Conservation (phyloP, 2,113 vertebrate species). For the Seriola aureovittata region DNA sequence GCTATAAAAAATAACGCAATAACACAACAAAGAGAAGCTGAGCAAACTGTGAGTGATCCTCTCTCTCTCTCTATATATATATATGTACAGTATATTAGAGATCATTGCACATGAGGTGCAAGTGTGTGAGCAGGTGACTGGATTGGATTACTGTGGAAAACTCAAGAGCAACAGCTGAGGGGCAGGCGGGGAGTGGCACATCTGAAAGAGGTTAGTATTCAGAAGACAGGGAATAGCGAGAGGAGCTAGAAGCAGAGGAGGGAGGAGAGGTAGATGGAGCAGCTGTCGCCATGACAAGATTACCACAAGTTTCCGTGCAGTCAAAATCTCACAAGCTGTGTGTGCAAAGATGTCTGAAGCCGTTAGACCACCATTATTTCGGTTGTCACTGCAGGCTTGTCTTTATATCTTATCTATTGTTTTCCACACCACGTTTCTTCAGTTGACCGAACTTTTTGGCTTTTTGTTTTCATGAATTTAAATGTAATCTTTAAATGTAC, state of each 20-base stretch:
- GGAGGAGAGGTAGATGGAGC: slow-evolving; percentile 45
- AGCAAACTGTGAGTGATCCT: background rate
- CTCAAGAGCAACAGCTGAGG: background rate
- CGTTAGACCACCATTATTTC: slow-evolving; percentile 10
- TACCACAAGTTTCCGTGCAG: slow-evolving; percentile 49
- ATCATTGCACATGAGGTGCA: background rate
- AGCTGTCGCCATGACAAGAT: slow-evolving; percentile 53
- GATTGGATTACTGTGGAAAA: background rate
- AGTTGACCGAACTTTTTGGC: background rate
- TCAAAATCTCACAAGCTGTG: slow-evolving; percentile 55
- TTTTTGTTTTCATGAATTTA: background rate
- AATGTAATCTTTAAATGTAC: background rate
- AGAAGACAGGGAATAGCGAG: background rate
- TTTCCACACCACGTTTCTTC: slow-evolving; percentile 2
- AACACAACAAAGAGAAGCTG: background rate
- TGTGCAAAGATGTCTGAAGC: slow-evolving; percentile 37
- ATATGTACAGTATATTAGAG: too few species aligned
- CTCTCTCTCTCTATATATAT: too few species aligned
- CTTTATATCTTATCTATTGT: slow-evolving; percentile 18
- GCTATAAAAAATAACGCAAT: background rate
- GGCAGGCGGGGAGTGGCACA: slow-evolving; percentile 2
- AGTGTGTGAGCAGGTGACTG: slow-evolving; percentile 9
- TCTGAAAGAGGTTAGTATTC: slow-evolving; percentile 9
- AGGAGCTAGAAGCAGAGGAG: slow-evolving; percentile 19
- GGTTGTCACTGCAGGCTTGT: slow-evolving; percentile 24